Conservation (phyloP, 2,888 invertebrate genomes). For the Crossocerus cetratus region DNA sequence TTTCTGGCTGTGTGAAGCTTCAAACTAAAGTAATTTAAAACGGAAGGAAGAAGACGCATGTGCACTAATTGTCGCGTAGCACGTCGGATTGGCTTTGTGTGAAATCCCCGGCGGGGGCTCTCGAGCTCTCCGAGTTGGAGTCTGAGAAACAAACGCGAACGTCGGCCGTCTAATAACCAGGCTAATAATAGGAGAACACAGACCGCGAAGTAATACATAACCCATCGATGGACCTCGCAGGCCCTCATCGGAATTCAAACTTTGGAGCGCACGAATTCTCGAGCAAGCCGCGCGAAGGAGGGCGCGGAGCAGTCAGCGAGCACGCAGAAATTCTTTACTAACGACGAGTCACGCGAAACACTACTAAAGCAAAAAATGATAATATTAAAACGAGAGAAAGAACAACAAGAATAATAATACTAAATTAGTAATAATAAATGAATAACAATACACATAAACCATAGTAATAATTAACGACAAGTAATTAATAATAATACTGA, state of each 20-base stretch:
- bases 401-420: slow-evolving; percentile 42
- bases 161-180: neutral
- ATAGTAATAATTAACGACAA: slow-evolving; percentile 29
- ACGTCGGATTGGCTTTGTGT: neutral
- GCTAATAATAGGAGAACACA: neutral
- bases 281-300: no score
- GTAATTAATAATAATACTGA: slow-evolving; percentile 31
- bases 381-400: slow-evolving; percentile 32
- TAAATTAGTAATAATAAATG: slow-evolving; percentile 28
- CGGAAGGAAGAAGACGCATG: slow-evolving; percentile 28
- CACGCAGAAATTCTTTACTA: neutral
- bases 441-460: slow-evolving; percentile 14
- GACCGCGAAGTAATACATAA: neutral
- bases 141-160: neutral
- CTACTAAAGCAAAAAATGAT: neutral
- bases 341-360: neutral
- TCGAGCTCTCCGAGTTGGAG: neutral
- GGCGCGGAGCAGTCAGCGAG: no score
- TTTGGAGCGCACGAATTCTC: no score
- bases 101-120: neutral
- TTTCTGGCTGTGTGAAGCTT: slow-evolving; percentile 83
- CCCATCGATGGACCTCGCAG: no score
- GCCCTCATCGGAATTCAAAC: no score
- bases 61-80: no score
- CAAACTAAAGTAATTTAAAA: slow-evolving; percentile 70